Evolutionary conservation across 2,113 vertebrate genomes (phyloP).

Genomic region (Okapia johnstoni): DNA sequence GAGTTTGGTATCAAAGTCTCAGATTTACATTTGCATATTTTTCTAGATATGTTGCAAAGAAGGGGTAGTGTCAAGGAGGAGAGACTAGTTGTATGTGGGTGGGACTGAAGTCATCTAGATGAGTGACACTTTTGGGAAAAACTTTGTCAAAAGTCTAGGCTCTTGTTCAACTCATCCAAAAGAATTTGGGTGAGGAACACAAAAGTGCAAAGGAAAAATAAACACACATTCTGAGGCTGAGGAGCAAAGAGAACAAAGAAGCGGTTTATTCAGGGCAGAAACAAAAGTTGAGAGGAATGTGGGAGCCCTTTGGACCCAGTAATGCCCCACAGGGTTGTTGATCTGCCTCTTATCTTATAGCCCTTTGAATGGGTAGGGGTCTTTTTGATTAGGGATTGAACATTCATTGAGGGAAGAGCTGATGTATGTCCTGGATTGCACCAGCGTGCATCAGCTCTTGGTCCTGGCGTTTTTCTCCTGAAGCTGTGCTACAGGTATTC

Average conservation of each 20-base stretch:
- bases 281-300: background rate
- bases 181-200: background rate
- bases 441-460: background rate
- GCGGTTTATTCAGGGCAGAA: background rate
- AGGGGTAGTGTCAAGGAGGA: background rate
- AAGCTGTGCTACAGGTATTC: background rate
- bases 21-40: background rate
- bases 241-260: background rate
- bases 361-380: background rate
- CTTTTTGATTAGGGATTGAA: background rate
- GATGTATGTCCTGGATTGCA: background rate
- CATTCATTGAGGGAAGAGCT: background rate
- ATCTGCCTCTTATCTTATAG: background rate
- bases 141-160: background rate
- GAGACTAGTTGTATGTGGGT: background rate
- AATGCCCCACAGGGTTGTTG: background rate
- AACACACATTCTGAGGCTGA: background rate
- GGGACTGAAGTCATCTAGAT: accelerated
- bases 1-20: background rate
- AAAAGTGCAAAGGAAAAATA: background rate
- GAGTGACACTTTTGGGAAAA: background rate
- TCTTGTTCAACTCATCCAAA: background rate
- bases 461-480: background rate
- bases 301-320: background rate
- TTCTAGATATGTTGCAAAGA: background rate